phyloP scores from a whole-genome alignment of 2,113 vertebrate genomes.

The Nyctibius bracteatus region DNA sequence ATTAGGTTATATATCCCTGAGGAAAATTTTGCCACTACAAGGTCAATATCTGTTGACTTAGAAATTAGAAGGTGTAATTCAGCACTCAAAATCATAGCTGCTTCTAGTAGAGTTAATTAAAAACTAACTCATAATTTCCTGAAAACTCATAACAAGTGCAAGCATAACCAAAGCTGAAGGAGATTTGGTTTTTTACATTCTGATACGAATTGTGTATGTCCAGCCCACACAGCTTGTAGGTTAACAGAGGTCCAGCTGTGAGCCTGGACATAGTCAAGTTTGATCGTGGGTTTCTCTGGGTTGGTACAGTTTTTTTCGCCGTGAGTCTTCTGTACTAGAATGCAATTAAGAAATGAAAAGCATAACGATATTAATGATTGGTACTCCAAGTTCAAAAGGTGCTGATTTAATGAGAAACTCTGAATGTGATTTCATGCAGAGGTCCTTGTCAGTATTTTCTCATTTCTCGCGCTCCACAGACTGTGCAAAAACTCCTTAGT shows the following conservation, averaged over 20 bases:
- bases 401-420: constrained; percentile 49
- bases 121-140: constrained; percentile 51
- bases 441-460: neutral
- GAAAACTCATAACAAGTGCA: constrained; percentile 56
- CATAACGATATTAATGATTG: constrained; percentile 56
- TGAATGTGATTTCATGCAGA: constrained; percentile 24
- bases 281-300: constrained; percentile 34
- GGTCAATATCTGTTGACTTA: constrained; percentile 73
- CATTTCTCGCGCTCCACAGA: neutral
- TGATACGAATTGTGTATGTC: neutral
- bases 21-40: constrained; percentile 57
- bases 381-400: constrained; percentile 33
- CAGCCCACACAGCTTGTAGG: neutral
- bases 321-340: constrained; percentile 21
- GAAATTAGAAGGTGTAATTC: constrained; percentile 57
- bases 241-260: constrained; percentile 55
- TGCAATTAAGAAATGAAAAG: constrained; percentile 65
- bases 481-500: neutral
- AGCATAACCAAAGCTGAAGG: constrained; percentile 24
- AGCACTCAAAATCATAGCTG: constrained; percentile 60
- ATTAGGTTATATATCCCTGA: constrained; percentile 66
- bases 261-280: constrained; percentile 23
- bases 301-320: neutral
- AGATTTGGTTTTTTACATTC: neutral
- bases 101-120: constrained; percentile 62